Conservation (phyloP, 2,797 vertebrate species). For the Cygnus olor region DNA sequence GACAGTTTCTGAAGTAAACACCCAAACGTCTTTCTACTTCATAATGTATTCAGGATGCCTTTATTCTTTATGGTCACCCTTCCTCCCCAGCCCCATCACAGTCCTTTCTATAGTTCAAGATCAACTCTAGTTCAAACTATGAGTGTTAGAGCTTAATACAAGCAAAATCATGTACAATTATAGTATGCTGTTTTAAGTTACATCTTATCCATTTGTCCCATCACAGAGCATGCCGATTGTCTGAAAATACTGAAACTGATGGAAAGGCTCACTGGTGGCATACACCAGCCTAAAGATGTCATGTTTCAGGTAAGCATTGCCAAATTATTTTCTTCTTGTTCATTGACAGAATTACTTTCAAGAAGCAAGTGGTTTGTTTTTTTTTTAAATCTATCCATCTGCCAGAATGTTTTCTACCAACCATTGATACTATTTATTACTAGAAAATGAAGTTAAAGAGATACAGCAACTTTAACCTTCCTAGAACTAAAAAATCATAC, state of each 20-base stretch:
- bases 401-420: fast-evolving
- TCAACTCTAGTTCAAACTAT: background rate
- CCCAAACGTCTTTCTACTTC: background rate
- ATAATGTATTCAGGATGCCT: background rate
- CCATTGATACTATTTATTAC: background rate
- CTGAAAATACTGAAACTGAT: background rate
- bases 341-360: background rate
- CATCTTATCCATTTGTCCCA: background rate
- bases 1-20: background rate
- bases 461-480: background rate
- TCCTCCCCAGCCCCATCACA: background rate
- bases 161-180: background rate
- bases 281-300: background rate
- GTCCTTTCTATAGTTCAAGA: background rate
- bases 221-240: background rate
- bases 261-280: background rate
- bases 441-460: background rate
- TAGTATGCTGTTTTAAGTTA: background rate
- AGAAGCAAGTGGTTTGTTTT: background rate
- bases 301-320: background rate
- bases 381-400: background rate
- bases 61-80: background rate
- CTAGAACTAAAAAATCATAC: background rate
- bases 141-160: no score
- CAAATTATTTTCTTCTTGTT: background rate